These are phyloP conservation scores for Cirrhinus mrigala DNA, from an alignment of 2,797 vertebrate species.

Conservation along the genomic window DNA sequence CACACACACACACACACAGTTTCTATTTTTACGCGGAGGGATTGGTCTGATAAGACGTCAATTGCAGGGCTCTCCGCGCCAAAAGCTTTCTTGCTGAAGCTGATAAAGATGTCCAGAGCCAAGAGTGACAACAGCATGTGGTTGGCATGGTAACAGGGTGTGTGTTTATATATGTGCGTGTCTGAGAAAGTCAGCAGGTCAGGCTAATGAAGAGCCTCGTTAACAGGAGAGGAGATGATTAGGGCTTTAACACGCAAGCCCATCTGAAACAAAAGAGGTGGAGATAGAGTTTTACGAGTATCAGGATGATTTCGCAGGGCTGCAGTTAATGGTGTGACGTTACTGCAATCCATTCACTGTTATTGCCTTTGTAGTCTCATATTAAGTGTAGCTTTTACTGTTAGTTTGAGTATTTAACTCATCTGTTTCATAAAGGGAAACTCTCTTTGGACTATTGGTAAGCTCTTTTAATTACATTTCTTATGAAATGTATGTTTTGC, in stretches of 20 bases:
- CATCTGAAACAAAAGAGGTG: slow-evolving; percentile 71
- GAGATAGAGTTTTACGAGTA: slow-evolving; percentile 21
- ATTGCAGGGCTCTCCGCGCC: slow-evolving; percentile 16
- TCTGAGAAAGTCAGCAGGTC: slow-evolving; percentile 16
- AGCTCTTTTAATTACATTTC: not conserved
- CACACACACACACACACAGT: slow-evolving; percentile 9
- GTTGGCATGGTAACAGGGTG: slow-evolving; percentile 8
- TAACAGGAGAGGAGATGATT: slow-evolving; percentile 63
- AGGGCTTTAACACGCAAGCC: slow-evolving; percentile 82
- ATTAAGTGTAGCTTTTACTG: not conserved
- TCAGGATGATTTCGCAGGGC: slow-evolving; percentile 18
- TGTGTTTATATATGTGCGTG: slow-evolving; percentile 2
- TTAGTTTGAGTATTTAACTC: not conserved
- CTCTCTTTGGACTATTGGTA: not conserved
- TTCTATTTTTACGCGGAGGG: slow-evolving; percentile 38
- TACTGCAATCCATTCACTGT: slow-evolving; percentile 10
- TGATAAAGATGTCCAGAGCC: slow-evolving; percentile 45
- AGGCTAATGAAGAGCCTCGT: slow-evolving; percentile 41
- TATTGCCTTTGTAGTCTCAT: not conserved
- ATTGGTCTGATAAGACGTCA: slow-evolving; percentile 44
- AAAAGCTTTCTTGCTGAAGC: slow-evolving; percentile 41
- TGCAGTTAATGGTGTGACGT: slow-evolving; percentile 6
- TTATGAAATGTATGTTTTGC: not conserved
- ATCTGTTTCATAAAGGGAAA: not conserved
- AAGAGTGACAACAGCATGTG: slow-evolving; percentile 39